Conservation (phyloP, 2,113 vertebrate species). For the Tetraodon nigroviridis region DNA sequence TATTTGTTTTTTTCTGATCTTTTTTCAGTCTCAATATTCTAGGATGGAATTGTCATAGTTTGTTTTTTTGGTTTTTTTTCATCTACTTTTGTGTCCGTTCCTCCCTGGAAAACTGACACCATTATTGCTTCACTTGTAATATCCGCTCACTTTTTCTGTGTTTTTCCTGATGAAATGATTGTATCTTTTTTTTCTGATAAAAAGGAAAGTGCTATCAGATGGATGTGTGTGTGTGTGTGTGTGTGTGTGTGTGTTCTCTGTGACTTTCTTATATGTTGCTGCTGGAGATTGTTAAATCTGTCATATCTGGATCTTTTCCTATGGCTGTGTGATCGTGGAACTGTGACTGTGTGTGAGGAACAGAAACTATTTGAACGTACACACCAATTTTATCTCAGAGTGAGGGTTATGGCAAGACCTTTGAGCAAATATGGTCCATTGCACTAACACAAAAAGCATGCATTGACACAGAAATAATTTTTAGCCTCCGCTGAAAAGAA, state of each 20-base stretch:
- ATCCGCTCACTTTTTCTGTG: slow-evolving; percentile 10
- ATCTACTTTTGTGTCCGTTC: slow-evolving; percentile 24
- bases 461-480: too few species aligned
- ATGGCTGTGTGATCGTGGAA: slow-evolving; percentile 14
- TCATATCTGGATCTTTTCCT: neutral
- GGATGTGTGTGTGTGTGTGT: neutral
- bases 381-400: too few species aligned
- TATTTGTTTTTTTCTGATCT: slow-evolving; percentile 1
- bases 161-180: slow-evolving; percentile 16
- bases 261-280: too few species aligned
- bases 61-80: slow-evolving; percentile 21
- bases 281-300: neutral
- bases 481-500: too few species aligned
- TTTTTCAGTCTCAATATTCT: slow-evolving; percentile 35
- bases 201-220: slow-evolving; percentile 12
- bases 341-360: slow-evolving; percentile 4
- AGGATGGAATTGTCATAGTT: slow-evolving; percentile 16
- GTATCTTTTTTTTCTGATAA: slow-evolving; percentile 6
- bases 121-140: slow-evolving; percentile 49
- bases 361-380: slow-evolving; percentile 3
- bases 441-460: too few species aligned
- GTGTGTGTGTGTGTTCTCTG: neutral
- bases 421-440: too few species aligned
- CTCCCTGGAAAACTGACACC: slow-evolving; percentile 25
- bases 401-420: too few species aligned